Conservation (phyloP, 2,113 vertebrate species). For the Muntiacus muntjak region DNA sequence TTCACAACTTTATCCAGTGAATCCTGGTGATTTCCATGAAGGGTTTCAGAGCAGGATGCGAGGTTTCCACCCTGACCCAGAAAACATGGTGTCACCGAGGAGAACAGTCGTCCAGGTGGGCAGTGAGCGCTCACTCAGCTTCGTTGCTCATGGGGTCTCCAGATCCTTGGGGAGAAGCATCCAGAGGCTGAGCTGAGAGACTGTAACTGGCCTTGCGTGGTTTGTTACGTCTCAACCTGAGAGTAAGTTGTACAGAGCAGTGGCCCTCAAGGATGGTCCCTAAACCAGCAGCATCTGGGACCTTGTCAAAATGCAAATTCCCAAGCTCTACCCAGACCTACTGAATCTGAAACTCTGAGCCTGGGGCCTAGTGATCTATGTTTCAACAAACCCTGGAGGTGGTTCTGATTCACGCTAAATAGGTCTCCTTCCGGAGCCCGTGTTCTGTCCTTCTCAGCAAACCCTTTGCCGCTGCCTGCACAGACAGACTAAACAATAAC, state of each 20-base stretch:
- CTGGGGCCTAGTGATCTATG: background rate
- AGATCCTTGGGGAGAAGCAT: background rate
- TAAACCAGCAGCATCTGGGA: background rate
- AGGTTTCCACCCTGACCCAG: background rate
- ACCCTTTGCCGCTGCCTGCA: background rate
- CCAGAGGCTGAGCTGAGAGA: background rate
- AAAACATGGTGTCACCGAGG: fast-evolving
- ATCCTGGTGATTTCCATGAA: background rate
- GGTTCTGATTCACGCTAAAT: background rate
- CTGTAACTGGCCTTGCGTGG: background rate
- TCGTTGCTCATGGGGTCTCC: background rate
- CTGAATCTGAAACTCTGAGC: background rate
- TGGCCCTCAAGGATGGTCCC: background rate
- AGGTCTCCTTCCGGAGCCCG: background rate
- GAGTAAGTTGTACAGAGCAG: background rate
- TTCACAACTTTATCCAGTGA: no score
- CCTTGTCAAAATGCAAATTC: background rate
- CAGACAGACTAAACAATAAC: background rate
- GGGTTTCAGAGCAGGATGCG: background rate
- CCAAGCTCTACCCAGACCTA: background rate
- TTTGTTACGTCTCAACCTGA: background rate
- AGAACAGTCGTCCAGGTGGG: background rate
- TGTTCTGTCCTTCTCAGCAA: background rate
- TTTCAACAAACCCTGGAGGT: background rate
- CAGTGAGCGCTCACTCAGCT: background rate